These are phyloP conservation scores for Drosophila anceps DNA, from an alignment of 2,888 invertebrate genomes.

Conservation along the genomic window DNA sequence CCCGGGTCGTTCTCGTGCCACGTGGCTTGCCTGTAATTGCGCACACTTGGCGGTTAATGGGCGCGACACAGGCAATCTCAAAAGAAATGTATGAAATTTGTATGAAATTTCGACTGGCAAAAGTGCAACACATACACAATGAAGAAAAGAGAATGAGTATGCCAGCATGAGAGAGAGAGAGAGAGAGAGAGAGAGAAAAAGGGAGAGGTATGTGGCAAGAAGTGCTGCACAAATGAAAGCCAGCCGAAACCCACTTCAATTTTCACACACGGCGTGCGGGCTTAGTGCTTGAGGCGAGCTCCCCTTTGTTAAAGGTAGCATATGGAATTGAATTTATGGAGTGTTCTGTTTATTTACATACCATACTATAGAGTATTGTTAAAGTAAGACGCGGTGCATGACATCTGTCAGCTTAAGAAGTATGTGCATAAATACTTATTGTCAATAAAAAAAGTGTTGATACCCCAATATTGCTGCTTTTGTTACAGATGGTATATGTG, in stretches of 20 bases:
- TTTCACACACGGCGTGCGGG: constrained; percentile 16
- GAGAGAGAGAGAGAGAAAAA: not conserved
- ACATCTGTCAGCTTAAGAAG: not conserved
- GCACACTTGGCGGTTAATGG: constrained; percentile 79
- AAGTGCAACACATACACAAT: constrained; percentile 68
- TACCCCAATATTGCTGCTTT: not conserved
- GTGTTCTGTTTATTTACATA: not conserved
- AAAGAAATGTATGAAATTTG: constrained; percentile 78
- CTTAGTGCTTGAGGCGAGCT: constrained; percentile 10
- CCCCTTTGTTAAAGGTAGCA: constrained; percentile 5
- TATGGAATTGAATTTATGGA: constrained; percentile 15
- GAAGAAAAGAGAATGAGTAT: constrained; percentile 1
- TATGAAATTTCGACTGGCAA: constrained; percentile 71
- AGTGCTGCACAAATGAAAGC: constrained; percentile 30
- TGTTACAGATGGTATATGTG: not conserved
- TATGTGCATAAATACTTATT: not conserved
- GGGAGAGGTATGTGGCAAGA: not conserved
- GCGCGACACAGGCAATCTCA: constrained; percentile 77
- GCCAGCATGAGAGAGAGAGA: too few relatives aligned
- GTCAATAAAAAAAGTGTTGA: not conserved
- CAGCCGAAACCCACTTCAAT: constrained; percentile 35
- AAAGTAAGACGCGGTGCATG: not conserved
- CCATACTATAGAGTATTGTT: not conserved
- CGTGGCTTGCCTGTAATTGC: constrained; percentile 66
- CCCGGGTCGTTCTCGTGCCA: constrained; percentile 32